Conservation (phyloP, 64 coral and sea anemone genomes). For the Stichodactyla mertensii region DNA sequence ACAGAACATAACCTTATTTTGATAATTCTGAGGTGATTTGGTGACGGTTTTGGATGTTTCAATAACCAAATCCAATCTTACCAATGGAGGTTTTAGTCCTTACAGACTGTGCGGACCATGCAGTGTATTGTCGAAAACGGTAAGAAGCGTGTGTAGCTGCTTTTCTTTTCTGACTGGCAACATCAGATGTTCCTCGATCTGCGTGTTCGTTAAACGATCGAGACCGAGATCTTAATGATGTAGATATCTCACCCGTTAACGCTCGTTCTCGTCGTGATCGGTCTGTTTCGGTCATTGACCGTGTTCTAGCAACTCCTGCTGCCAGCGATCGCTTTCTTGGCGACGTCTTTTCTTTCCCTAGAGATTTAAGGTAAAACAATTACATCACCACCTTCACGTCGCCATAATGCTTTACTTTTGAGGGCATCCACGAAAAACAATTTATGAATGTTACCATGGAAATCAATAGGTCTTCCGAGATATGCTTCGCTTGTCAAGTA, state of each 20-base stretch:
- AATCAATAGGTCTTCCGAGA: no score
- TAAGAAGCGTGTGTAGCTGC: neutral
- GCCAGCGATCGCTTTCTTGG: conserved; percentile 43
- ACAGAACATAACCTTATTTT: neutral
- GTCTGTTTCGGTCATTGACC: conserved; percentile 50
- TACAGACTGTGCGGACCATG: neutral
- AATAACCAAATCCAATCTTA: conserved; percentile 1
- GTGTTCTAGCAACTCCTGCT: conserved; percentile 7
- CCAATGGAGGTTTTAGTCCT: neutral
- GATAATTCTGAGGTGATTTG: neutral
- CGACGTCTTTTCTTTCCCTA: conserved; percentile 44
- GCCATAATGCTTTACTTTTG: no score
- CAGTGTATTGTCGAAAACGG: neutral
- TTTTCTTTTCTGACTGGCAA: neutral
- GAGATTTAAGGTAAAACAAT: neutral
- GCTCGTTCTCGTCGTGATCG: conserved; percentile 36
- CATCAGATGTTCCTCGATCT: conserved; percentile 3
- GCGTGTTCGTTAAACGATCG: conserved; percentile 28
- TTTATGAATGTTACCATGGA: no score
- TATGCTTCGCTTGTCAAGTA: no score
- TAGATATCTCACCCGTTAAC: conserved; percentile 35
- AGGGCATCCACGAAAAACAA: no score
- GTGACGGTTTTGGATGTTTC: neutral
- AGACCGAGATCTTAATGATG: conserved; percentile 23
- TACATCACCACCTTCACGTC: neutral